Evolutionary conservation across 37 sponge, comb jelly and placozoan genomes (phyloP).

Genomic region (Cliona cf. orientalis): DNA sequence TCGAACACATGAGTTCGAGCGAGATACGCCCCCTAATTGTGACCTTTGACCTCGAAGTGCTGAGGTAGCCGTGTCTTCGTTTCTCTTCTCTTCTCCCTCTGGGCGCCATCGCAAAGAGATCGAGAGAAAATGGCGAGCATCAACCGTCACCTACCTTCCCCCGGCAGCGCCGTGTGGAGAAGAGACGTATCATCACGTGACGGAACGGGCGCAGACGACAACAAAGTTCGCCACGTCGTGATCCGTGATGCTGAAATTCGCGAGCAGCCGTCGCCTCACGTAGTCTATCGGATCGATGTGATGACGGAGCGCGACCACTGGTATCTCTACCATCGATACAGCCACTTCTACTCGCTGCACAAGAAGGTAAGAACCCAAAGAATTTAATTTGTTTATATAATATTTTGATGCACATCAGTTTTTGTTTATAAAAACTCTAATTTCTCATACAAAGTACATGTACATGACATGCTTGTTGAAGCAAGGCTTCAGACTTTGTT

Average conservation of each 20-base stretch:
- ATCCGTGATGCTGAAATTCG: conserved; percentile 66
- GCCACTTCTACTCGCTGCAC: conserved; percentile 88
- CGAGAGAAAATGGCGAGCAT: conserved; percentile 56
- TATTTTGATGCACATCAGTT: no score
- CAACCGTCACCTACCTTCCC: conserved; percentile 55
- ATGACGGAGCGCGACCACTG: conserved; percentile 87
- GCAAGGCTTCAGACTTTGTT: no score
- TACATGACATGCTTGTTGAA: no score
- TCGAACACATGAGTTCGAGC: no score
- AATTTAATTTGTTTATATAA: no score
- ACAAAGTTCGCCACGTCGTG: conserved; percentile 66
- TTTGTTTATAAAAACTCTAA: no score
- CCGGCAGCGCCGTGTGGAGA: conserved; percentile 69
- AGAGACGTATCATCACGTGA: conserved; percentile 9
- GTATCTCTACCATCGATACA: conserved; percentile 86
- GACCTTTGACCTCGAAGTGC: conserved; percentile 8
- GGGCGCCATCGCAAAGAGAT: no score
- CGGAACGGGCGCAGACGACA: neutral
- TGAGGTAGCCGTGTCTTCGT: no score
- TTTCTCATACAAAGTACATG: no score
- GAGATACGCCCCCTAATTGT: neutral
- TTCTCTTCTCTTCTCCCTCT: no score
- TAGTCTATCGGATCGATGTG: conserved; percentile 80
- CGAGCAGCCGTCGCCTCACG: conserved; percentile 65
- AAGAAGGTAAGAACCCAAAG: conserved; percentile 72